Evolutionary conservation across 1,140 invertebrate species (phyloP).

Genomic region (Delia radicum): DNA sequence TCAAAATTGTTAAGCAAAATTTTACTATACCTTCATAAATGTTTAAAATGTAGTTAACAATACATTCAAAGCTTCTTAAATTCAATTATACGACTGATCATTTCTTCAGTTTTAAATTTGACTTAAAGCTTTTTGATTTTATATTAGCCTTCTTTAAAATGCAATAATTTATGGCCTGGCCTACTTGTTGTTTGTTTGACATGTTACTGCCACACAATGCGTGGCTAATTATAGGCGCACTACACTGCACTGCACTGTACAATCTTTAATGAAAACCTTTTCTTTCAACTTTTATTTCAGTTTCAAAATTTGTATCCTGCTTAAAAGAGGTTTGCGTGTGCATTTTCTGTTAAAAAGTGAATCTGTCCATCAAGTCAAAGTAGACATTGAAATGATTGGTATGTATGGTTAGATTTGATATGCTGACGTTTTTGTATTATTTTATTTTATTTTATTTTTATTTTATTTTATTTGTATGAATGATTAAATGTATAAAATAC

Average conservation of each 20-base stretch:
- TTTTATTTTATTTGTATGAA: not conserved
- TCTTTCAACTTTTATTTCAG: not conserved
- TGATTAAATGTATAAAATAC: not conserved
- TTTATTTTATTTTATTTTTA: not conserved
- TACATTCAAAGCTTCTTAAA: too few species aligned
- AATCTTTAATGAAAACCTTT: not conserved
- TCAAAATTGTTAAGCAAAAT: too few species aligned
- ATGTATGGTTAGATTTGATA: not conserved
- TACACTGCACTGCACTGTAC: not conserved
- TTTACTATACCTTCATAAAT: too few species aligned
- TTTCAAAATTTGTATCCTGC: not conserved
- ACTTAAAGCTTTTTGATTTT: too few species aligned
- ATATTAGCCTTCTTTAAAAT: too few species aligned
- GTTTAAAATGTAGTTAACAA: too few species aligned
- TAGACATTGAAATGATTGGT: constrained; percentile 14
- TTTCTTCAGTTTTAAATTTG: too few species aligned
- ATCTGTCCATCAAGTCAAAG: constrained; percentile 18
- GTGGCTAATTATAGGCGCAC: constrained; percentile 19
- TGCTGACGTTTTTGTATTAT: not conserved
- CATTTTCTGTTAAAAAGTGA: not conserved
- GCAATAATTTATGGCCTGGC: too few species aligned
- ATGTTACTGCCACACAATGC: constrained; percentile 10
- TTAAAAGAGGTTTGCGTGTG: constrained; percentile 15
- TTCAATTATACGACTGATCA: too few species aligned
- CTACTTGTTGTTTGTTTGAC: constrained; percentile 6